Percentiles rank a stretch among this genome's conserved stretches.
These are phyloP conservation scores for Podarcis raffonei DNA, from an alignment of 2,113 vertebrate species.

Conservation along the genomic window DNA sequence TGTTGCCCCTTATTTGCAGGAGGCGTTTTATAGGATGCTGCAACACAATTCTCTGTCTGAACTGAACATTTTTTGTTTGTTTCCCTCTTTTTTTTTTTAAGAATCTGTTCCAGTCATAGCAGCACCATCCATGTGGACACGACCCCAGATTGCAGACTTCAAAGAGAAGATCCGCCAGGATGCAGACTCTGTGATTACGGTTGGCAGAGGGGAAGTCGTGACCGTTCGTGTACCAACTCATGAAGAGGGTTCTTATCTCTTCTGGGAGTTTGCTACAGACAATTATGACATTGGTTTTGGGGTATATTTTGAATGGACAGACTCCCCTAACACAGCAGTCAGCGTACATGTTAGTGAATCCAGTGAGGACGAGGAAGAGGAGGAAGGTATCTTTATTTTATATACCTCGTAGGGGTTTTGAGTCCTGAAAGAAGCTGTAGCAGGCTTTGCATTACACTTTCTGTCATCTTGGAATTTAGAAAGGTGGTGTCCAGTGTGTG, in stretches of 20 bases:
- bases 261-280: constrained; percentile 99
- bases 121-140: constrained; percentile 98
- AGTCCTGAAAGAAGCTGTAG: background rate
- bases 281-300: constrained; percentile 99
- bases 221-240: constrained; percentile 97
- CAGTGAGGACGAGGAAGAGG: constrained; percentile 97
- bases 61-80: background rate
- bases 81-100: constrained; percentile 37
- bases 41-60: background rate
- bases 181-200: constrained; percentile 96
- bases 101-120: constrained; percentile 92
- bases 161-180: constrained; percentile 99
- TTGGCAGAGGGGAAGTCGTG: constrained; percentile 97
- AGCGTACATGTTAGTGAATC: constrained; percentile 98
- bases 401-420: background rate
- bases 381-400: constrained; percentile 82
- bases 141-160: constrained; percentile 98
- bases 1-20: background rate
- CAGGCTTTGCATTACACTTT: background rate
- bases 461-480: background rate
- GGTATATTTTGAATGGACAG: constrained; percentile 99
- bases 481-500: background rate
- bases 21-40: background rate
- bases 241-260: constrained; percentile 96
- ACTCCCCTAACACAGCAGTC: constrained; percentile 91